phyloP scores from a whole-genome alignment of 2,888 invertebrate genomes.

The Erpobdella octoculata region DNA sequence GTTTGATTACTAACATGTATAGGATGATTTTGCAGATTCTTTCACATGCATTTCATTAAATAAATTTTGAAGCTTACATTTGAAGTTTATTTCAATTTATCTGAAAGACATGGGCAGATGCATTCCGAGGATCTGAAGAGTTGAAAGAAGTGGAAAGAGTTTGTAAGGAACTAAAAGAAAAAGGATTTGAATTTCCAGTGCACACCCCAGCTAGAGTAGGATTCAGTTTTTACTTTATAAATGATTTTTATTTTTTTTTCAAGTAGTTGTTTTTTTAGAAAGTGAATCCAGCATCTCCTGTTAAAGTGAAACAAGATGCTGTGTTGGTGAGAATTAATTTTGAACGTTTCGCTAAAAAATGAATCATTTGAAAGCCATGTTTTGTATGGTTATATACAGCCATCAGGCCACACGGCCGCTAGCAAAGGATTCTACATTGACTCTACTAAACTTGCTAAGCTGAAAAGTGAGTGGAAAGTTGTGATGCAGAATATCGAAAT shows the following conservation, averaged over 20 bases:
- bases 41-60: too few species aligned
- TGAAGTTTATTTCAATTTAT: too few species aligned
- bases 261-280: too few species aligned
- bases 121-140: conserved; percentile 83
- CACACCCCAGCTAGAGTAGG: conserved; percentile 50
- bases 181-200: conserved; percentile 82
- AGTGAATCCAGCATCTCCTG: background rate
- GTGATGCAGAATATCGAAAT: conserved; percentile 88
- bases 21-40: too few species aligned
- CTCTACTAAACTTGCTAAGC: conserved; percentile 77
- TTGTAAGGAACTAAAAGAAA: conserved; percentile 84
- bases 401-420: background rate
- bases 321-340: too few species aligned
- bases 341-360: too few species aligned
- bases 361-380: too few species aligned
- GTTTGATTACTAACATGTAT: too few species aligned
- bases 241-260: too few species aligned
- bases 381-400: too few species aligned
- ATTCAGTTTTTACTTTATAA: background rate
- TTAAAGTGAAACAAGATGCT: too few species aligned
- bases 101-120: conserved; percentile 84
- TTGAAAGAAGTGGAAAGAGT: conserved; percentile 81
- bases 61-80: too few species aligned
- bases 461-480: conserved; percentile 82
- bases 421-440: background rate